These are phyloP conservation scores for Percina caprodes DNA, from an alignment of 2,113 vertebrate species.

Conservation along the genomic window DNA sequence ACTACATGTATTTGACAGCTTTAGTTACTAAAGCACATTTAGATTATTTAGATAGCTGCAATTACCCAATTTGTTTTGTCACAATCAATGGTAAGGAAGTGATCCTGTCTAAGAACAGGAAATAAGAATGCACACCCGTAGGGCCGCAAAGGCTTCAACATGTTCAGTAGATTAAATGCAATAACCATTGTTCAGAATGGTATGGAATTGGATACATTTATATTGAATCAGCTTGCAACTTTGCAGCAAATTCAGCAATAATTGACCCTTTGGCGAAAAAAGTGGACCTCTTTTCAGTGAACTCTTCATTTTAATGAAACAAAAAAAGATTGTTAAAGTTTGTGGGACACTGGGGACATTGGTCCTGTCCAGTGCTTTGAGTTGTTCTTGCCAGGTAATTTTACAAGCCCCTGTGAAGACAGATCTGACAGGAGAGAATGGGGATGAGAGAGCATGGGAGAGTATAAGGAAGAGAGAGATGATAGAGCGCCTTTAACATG, in stretches of 20 bases:
- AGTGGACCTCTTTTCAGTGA: conserved; percentile 51
- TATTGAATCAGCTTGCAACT: conserved; percentile 56
- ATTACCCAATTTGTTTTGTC: neutral
- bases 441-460: conserved; percentile 45
- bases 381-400: conserved; percentile 74
- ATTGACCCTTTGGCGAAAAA: conserved; percentile 49
- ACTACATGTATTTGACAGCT: too few relatives aligned
- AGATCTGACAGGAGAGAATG: conserved; percentile 68
- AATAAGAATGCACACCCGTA: conserved; percentile 28
- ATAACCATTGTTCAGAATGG: conserved; percentile 31
- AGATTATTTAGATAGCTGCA: neutral
- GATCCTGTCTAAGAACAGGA: conserved; percentile 35
- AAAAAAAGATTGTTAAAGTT: conserved; percentile 63
- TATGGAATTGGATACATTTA: conserved; percentile 47
- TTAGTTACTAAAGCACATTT: too few relatives aligned
- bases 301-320: conserved; percentile 70
- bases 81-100: conserved; percentile 6
- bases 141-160: conserved; percentile 38
- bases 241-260: conserved; percentile 44
- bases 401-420: conserved; percentile 72
- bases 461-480: conserved; percentile 41
- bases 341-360: conserved; percentile 63
- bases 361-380: conserved; percentile 61
- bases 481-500: conserved; percentile 58
- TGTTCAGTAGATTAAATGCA: conserved; percentile 54